Conservation (phyloP, 2,888 invertebrate species). For the Cheilosia soror region DNA sequence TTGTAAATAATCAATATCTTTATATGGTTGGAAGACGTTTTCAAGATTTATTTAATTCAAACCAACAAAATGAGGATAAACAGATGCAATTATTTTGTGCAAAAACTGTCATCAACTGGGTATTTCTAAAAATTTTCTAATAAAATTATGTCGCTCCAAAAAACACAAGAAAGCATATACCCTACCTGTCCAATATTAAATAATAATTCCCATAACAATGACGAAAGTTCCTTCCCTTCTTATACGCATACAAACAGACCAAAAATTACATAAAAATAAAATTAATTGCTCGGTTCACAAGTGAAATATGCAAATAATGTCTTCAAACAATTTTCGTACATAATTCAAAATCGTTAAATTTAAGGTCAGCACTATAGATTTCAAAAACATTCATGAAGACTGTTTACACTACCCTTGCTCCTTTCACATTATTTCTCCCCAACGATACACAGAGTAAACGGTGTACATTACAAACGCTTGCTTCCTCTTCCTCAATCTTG, state of each 20-base stretch:
- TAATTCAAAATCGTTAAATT: constrained; percentile 67
- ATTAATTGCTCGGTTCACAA: constrained; percentile 38
- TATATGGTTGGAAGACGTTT: too few relatives aligned
- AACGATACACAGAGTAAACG: constrained; percentile 54
- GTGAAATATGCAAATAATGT: constrained; percentile 28
- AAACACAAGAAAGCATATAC: background rate
- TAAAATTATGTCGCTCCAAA: background rate
- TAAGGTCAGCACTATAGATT: constrained; percentile 38
- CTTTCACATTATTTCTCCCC: background rate
- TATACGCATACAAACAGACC: background rate
- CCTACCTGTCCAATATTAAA: background rate
- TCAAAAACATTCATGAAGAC: constrained; percentile 2
- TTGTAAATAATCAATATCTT: too few relatives aligned
- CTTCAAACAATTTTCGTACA: constrained; percentile 37
- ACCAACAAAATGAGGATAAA: too few relatives aligned
- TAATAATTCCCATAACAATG: constrained; percentile 13
- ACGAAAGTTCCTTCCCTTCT: background rate
- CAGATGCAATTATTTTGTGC: too few relatives aligned
- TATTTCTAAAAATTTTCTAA: too few relatives aligned
- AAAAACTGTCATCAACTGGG: too few relatives aligned
- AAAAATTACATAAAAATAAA: constrained; percentile 28
- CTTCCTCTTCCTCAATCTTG: constrained; percentile 43
- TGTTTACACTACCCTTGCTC: background rate
- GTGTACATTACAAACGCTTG: constrained; percentile 63
- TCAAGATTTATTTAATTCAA: too few relatives aligned